Conservation (phyloP, 2,113 vertebrate species). For the Orycteropus afer region DNA sequence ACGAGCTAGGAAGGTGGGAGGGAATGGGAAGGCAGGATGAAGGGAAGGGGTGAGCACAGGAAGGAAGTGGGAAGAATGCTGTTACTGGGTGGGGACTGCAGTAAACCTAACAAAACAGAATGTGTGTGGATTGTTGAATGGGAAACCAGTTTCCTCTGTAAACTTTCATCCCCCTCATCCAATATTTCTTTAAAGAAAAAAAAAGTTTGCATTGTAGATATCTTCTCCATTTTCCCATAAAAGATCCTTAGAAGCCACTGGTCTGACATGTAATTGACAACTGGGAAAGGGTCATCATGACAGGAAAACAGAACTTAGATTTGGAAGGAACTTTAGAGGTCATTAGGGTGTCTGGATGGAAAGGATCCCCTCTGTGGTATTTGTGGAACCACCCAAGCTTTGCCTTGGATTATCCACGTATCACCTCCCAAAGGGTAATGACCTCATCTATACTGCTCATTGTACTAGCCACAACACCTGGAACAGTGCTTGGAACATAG, state of each 20-base stretch:
- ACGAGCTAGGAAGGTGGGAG: too few relatives aligned
- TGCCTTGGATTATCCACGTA: not conserved
- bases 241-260: not conserved
- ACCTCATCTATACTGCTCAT: not conserved
- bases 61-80: too few relatives aligned
- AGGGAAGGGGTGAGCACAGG: too few relatives aligned
- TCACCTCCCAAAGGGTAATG: not conserved
- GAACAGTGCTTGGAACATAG: not conserved
- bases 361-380: not conserved
- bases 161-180: too few relatives aligned
- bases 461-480: too few relatives aligned
- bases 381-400: not conserved
- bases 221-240: not conserved
- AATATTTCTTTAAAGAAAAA: too few relatives aligned
- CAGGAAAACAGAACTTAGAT: not conserved
- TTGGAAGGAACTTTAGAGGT: not conserved
- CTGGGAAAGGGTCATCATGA: not conserved
- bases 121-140: too few relatives aligned
- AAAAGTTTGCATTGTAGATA: not conserved
- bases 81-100: too few relatives aligned
- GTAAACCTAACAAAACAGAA: too few relatives aligned
- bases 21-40: too few relatives aligned
- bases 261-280: not conserved
- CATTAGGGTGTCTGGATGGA: not conserved
- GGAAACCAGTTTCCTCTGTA: too few relatives aligned